Evolutionary conservation across 2,113 vertebrate species (phyloP), one percentile per base, ranked within the genome.

Genomic region (Lampris megalopsis): DNA sequence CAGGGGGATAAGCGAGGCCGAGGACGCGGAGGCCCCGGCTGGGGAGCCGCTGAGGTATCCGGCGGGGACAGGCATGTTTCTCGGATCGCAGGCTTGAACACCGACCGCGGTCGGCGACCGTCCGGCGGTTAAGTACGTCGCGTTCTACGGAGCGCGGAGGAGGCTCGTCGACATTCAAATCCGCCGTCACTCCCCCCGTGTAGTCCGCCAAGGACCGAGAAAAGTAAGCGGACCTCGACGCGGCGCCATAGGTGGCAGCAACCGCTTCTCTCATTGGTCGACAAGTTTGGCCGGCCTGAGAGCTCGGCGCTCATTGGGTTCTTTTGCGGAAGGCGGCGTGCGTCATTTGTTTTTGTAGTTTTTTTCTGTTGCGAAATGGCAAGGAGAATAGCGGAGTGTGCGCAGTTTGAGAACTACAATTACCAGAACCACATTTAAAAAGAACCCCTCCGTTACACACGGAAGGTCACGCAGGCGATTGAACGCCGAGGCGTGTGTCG

Each of bases 1-100:
- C 77, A 96, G 97, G 68, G 97, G 97, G 79, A 97, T 94, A 86
- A 98, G 93, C 62, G 97, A 98, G 90, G 95, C 95, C 92, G 95
- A 95, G 88, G 95, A 94, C 82, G 82, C 56, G 74, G 86, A 94
- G 89, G 96, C 94, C 90, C 94, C 91, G 57, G 93, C 90, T 50
- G 90, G 83, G 80, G 93, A 94, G 67, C 92, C 93, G 92, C 95
- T 93, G 86, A 94, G 89, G 90, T 96, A 90, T 89, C 87, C 95
- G 80, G 96, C 97, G 75, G 95, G 95, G 88, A 99, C 97, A 92
- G 96, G 97, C 97, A 98, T 98, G 89, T 92, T 92, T 93, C 90
- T 90, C 92, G 86, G 85, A 91, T 90, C 83, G 88, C 86, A 87
- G 91, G 86, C 81, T 76, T 24, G 41, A 71, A 76, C 91, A 88